phyloP scores from a whole-genome alignment of 2,888 invertebrate genomes.

The Strigamia maritima region DNA sequence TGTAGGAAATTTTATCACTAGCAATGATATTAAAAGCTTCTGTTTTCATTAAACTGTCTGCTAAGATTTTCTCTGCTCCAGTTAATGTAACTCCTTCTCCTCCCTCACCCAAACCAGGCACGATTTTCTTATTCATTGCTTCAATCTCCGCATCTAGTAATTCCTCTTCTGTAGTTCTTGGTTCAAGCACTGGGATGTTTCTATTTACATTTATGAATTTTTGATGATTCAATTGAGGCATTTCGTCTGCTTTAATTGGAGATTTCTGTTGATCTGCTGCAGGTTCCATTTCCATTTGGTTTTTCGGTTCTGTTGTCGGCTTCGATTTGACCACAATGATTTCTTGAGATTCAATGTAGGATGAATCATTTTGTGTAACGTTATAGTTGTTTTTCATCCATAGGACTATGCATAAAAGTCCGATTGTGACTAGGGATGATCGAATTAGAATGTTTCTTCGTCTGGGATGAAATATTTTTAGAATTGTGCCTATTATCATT shows the following conservation, averaged over 20 bases:
- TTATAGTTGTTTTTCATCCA: not conserved
- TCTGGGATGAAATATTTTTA: slow-evolving; percentile 7
- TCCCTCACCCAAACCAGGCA: slow-evolving; percentile 68
- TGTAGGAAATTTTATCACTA: slow-evolving; percentile 81
- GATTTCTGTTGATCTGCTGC: not conserved
- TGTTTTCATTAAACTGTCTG: slow-evolving; percentile 69
- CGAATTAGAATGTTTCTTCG: not conserved
- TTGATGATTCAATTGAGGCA: not conserved
- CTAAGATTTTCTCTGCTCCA: slow-evolving; percentile 62
- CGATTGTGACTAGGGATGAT: not conserved
- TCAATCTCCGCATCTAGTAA: slow-evolving; percentile 29
- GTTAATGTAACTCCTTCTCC: slow-evolving; percentile 66
- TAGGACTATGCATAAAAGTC: not conserved
- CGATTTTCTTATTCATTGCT: slow-evolving; percentile 43
- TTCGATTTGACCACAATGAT: not conserved
- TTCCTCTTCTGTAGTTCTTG: slow-evolving; percentile 25
- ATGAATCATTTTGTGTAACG: not conserved
- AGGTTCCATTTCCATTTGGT: not conserved
- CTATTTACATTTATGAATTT: not conserved
- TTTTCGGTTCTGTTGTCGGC: not conserved
- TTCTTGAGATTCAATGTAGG: not conserved
- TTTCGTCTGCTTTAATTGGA: not conserved
- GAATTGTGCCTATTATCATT: not conserved
- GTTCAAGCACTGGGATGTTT: not conserved
- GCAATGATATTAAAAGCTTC: slow-evolving; percentile 84